Percentiles rank a stretch among this genome's conserved stretches.
These are phyloP conservation scores for Genyomyrus donnyi DNA, from an alignment of 2,113 vertebrate genomes.

Conservation along the genomic window DNA sequence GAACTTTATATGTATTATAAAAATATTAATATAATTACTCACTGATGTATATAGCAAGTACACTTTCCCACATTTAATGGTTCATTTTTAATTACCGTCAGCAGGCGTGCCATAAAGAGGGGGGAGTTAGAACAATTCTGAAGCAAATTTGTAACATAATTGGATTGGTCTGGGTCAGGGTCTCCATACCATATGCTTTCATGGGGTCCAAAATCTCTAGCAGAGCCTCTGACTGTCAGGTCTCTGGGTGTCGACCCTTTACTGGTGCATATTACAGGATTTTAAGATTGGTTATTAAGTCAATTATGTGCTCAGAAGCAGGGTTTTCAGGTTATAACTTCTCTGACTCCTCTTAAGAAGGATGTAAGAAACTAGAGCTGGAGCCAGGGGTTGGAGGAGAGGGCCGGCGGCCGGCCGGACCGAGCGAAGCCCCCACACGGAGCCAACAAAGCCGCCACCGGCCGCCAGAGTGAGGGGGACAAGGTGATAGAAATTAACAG, in stretches of 20 bases:
- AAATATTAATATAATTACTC: not conserved
- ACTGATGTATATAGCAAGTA: not conserved
- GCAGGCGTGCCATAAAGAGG: not conserved
- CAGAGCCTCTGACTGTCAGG: not conserved
- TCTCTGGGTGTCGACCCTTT: not conserved
- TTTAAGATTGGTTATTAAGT: not conserved
- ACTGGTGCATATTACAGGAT: not conserved
- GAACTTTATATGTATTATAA: not conserved
- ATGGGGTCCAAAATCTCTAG: not conserved
- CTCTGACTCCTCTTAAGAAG: not conserved
- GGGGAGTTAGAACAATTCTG: not conserved
- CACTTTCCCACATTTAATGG: not conserved
- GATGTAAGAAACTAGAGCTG: conserved; percentile 56
- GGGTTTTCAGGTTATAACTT: not conserved
- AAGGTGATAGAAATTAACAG: no score
- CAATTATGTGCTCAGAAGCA: not conserved
- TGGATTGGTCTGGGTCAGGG: not conserved
- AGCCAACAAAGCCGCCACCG: conserved; percentile 48
- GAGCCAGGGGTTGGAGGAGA: conserved; percentile 47
- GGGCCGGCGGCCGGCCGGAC: not conserved
- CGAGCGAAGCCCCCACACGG: conserved; percentile 47
- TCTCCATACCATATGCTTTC: not conserved
- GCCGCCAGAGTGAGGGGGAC: conserved; percentile 38
- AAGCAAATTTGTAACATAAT: not conserved
- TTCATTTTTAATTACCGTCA: not conserved